phyloP scores from a whole-genome alignment of 2,888 invertebrate species.

The Gymnoscelis rufifasciata region DNA sequence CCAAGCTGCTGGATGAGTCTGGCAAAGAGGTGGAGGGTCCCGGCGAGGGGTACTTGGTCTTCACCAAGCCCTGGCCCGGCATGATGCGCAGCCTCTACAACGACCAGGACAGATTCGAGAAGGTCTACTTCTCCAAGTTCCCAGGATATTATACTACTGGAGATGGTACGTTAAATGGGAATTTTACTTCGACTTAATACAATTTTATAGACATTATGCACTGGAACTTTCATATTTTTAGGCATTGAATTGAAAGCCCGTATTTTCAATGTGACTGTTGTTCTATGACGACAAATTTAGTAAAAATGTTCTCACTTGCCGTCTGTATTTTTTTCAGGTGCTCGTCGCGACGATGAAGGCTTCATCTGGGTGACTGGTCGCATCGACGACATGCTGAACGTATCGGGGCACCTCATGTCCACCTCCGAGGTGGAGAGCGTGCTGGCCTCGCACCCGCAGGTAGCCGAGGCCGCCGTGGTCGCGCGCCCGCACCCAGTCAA shows the following conservation, averaged over 20 bases:
- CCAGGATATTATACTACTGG: slow-evolving; percentile 98
- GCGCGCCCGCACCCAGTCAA: slow-evolving; percentile 96
- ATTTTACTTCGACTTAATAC: too few relatives aligned
- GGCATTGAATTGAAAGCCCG: too few relatives aligned
- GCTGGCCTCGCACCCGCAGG: slow-evolving; percentile 85
- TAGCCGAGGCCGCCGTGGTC: slow-evolving; percentile 97
- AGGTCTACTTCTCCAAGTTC: slow-evolving; percentile 96
- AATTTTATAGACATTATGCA: too few relatives aligned
- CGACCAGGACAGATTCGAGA: slow-evolving; percentile 93
- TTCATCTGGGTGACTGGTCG: slow-evolving; percentile 98
- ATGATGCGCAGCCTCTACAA: slow-evolving; percentile 97
- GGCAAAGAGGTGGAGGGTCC: slow-evolving; percentile 91
- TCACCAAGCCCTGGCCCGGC: slow-evolving; percentile 97
- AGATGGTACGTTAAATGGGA: slow-evolving; percentile 87
- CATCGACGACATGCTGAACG: slow-evolving; percentile 99
- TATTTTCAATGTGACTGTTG: too few relatives aligned
- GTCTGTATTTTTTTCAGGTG: slow-evolving; percentile 80
- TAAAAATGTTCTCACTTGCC: too few relatives aligned
- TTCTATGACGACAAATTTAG: too few relatives aligned
- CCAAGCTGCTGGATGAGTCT: slow-evolving; percentile 91
- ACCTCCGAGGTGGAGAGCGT: slow-evolving; percentile 96
- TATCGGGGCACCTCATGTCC: slow-evolving; percentile 98
- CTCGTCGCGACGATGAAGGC: slow-evolving; percentile 93
- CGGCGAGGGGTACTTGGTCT: slow-evolving; percentile 97
- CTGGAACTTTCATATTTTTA: too few relatives aligned